Base-by-base conservation (phyloP, 2,888 invertebrate species). In the Empis stercorea region DNA sequence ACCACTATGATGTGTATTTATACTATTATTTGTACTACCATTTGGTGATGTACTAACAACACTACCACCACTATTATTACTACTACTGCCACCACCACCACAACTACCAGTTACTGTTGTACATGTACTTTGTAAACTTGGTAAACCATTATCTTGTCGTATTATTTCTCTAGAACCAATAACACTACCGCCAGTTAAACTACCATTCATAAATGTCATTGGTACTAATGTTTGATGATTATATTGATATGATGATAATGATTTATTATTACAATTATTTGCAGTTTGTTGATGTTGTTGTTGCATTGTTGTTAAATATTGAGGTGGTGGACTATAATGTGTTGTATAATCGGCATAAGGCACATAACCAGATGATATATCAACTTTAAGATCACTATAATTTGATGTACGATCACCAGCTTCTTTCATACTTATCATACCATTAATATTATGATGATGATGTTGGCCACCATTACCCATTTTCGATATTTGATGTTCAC, bases 331-430 rank as follows among this genome's bases (percentile, higher is more conserved):
- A 59, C 86, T 88, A 68, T 91, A 92, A 65, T 92, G 91, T 32
- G 89, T 79, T 10, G 83, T 79, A 64, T 88, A 92, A 66, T 92
- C 91, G 41, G 87, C 87, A 65, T 91, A 92, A 1, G 88, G 87
- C 36, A 43, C 23, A 48, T 44, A 64, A 39, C 68, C 67, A 5
- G 89, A 89, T 50, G 91, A 75, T 52, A 92, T 76, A 68, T 93
- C 92, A 54, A 89, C 76, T 70, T 93, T 93, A 62, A 92, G 73
- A 70, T 92, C 92, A 55, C 92, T 92, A 59, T 92, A 89, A 64
- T 91, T 91, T 45, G 92, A 92, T 60, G 89, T 89, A 55, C 88
- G 77, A 65, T 93, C 92, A 49, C 89, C 89, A 0, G 65, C 54
- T 44, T 66, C 65, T 57, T 63, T 55, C 52, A 66, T 66, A 48